Evolutionary conservation across 2,888 invertebrate species (phyloP).

Genomic region (Stenodera caucasica): DNA sequence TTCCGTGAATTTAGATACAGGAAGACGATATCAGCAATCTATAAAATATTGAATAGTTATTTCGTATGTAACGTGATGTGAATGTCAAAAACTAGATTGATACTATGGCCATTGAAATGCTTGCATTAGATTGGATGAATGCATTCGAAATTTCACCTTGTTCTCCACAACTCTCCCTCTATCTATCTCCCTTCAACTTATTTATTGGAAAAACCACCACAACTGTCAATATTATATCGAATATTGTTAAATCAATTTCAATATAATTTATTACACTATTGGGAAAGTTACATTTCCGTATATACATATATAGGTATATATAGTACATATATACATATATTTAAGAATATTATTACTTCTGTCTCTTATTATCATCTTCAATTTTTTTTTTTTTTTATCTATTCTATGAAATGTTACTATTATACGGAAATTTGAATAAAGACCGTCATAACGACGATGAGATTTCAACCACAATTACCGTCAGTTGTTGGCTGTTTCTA

Average conservation of each 20-base stretch:
- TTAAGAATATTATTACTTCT: background rate
- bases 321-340: constrained; percentile 5
- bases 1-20: constrained; percentile 40
- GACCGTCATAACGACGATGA: constrained; percentile 16
- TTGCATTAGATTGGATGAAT: constrained; percentile 45
- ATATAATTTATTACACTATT: constrained; percentile 38
- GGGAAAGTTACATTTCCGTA: constrained; percentile 16
- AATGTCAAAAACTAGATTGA: constrained; percentile 53
- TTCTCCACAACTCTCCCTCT: too few relatives aligned
- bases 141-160: constrained; percentile 23
- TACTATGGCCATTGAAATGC: constrained; percentile 40
- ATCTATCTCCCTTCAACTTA: background rate
- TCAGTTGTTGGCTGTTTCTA: constrained; percentile 19
- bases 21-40: constrained; percentile 39
- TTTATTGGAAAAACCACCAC: background rate
- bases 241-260: constrained; percentile 44
- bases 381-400: constrained; percentile 4
- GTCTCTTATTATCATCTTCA: too few relatives aligned
- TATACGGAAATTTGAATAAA: constrained; percentile 22
- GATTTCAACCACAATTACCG: constrained; percentile 29
- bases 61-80: constrained; percentile 48
- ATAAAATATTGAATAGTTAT: constrained; percentile 50
- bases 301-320: constrained; percentile 12
- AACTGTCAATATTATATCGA: constrained; percentile 33
- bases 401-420: constrained; percentile 8